phyloP scores from a whole-genome alignment of 1,140 invertebrate species.

The Micrasema longulum region DNA sequence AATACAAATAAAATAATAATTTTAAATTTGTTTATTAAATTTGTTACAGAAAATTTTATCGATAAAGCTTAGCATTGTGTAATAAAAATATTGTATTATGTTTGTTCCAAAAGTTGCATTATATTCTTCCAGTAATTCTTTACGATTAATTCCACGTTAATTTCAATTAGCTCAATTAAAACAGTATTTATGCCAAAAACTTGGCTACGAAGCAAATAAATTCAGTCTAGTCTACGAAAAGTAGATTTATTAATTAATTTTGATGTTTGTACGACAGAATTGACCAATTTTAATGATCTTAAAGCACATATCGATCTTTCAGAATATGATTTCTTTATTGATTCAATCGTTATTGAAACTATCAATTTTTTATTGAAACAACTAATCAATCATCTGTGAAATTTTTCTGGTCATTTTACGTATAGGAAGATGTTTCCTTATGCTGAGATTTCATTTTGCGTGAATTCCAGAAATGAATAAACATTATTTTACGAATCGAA shows the following conservation, averaged over 20 bases:
- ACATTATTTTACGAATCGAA: no score
- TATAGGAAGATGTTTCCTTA: no score
- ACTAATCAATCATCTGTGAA: no score
- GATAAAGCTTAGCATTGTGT: neutral
- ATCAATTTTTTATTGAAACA: no score
- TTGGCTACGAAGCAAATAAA: constrained; percentile 1
- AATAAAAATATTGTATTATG: neutral
- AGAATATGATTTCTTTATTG: neutral
- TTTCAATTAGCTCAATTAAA: neutral
- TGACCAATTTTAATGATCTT: constrained; percentile 16
- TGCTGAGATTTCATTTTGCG: no score
- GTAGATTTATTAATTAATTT: constrained; percentile 4
- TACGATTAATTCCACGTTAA: neutral
- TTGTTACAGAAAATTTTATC: neutral
- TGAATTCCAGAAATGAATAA: no score
- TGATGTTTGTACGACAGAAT: constrained; percentile 13
- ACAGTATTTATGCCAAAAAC: neutral
- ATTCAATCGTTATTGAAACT: no score
- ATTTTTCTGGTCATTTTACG: no score
- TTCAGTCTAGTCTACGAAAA: neutral
- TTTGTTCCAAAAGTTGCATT: neutral
- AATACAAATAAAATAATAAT: neutral
- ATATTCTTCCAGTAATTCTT: neutral
- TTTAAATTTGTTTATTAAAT: neutral
- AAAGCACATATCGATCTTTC: constrained; percentile 5